Percentiles rank a stretch among this genome's conserved stretches.
phyloP scores from a whole-genome alignment of 2,113 vertebrate genomes.

The Aspiorhynchus laticeps region DNA sequence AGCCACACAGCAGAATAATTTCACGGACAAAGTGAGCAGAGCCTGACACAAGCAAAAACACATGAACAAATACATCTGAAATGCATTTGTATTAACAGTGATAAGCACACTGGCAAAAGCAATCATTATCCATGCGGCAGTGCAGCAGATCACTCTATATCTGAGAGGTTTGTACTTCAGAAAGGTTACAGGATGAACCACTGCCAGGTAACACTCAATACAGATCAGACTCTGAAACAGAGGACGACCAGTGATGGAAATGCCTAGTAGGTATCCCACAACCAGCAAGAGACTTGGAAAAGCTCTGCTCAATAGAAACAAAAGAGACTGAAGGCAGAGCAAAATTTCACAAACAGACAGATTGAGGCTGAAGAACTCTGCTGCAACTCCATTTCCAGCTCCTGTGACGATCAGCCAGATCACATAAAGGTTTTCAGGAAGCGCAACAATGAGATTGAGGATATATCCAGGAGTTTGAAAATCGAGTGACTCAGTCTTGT shows the following conservation, averaged over 20 bases:
- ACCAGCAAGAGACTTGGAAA: background rate
- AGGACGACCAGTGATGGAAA: background rate
- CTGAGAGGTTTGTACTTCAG: constrained; percentile 26
- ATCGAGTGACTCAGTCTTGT: background rate
- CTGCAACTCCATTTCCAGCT: constrained; percentile 9
- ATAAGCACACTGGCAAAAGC: background rate
- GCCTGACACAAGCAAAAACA: background rate
- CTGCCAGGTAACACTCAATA: background rate
- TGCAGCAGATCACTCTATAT: background rate
- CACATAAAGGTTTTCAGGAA: constrained; percentile 24
- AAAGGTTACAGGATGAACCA: constrained; percentile 27
- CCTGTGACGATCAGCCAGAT: constrained; percentile 28
- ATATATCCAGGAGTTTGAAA: background rate
- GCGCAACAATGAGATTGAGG: background rate
- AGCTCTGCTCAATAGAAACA: background rate
- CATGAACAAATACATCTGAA: background rate
- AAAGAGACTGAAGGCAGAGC: background rate
- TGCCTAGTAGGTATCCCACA: background rate
- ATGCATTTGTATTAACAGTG: background rate
- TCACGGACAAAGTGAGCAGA: background rate
- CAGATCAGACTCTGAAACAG: constrained; percentile 34
- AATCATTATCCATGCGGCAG: background rate
- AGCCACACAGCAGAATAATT: constrained; percentile 33
- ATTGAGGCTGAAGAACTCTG: constrained; percentile 31
- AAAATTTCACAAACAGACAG: constrained; percentile 5